Evolutionary conservation across 2,797 vertebrate species (phyloP).

Genomic region (Microctenopoma lineatum): DNA sequence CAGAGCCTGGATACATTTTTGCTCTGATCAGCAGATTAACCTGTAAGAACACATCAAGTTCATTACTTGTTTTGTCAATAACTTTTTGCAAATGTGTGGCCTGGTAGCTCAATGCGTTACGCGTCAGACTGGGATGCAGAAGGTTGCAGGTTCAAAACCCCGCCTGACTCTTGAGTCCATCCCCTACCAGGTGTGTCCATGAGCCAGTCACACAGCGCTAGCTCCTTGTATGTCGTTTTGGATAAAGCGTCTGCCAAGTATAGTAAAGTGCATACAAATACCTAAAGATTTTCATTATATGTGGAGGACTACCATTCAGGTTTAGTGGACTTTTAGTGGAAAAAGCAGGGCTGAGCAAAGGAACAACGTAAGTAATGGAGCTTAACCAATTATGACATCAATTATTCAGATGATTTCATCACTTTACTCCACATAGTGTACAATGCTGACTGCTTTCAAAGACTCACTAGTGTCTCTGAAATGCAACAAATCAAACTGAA

Average conservation of each 20-base stretch:
- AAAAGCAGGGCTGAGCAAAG: not conserved
- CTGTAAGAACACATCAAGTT: not conserved
- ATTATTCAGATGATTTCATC: constrained; percentile 4
- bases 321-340: not conserved
- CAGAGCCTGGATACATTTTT: no score
- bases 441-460: constrained; percentile 32
- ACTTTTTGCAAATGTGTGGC: not conserved
- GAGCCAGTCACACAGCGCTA: no score
- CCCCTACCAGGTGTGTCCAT: no score
- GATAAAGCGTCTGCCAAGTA: no score
- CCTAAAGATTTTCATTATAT: not conserved
- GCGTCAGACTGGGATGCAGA: no score
- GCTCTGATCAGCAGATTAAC: no score
- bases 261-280: not conserved
- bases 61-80: not conserved
- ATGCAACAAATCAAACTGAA: constrained; percentile 55
- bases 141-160: no score
- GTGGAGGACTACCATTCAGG: not conserved
- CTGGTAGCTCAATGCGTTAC: no score
- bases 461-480: constrained; percentile 42
- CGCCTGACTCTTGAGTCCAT: no score
- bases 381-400: not conserved
- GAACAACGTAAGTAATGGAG: not conserved
- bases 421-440: constrained; percentile 4
- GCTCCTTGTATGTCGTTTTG: no score